phyloP scores from a whole-genome alignment of 2,113 vertebrate species.

The Labeo rohita region DNA sequence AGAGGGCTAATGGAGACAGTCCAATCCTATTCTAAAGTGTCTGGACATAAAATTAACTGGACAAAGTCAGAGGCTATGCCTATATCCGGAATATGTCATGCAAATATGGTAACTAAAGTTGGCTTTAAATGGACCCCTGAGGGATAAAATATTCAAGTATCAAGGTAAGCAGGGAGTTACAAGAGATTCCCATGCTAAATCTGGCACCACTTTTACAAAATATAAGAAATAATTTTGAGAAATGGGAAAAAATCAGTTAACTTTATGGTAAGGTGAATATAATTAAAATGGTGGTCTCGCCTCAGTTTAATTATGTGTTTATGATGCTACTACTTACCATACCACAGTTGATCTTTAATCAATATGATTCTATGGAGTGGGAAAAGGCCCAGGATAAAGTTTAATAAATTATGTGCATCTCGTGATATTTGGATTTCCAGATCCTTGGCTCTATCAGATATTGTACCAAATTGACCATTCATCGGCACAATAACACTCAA shows the following conservation, averaged over 20 bases:
- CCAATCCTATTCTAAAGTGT: conserved; percentile 14
- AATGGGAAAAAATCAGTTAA: neutral
- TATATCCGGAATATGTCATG: neutral
- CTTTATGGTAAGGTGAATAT: neutral
- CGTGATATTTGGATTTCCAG: no score
- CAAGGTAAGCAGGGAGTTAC: neutral
- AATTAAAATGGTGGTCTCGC: conserved; percentile 18
- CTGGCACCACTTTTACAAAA: no score
- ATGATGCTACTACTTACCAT: neutral
- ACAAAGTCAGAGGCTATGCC: neutral
- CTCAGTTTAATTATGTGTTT: conserved; percentile 27
- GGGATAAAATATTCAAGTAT: conserved; percentile 29
- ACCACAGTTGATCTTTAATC: neutral
- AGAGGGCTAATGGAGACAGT: neutral
- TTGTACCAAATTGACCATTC: no score
- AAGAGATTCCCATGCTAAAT: neutral
- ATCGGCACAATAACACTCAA: no score
- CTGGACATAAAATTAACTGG: neutral
- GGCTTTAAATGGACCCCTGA: conserved; percentile 24
- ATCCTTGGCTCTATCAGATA: no score
- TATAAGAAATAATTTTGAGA: no score
- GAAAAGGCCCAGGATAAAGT: no score
- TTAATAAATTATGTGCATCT: no score
- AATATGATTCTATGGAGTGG: no score
- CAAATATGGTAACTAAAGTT: neutral